Evolutionary conservation across 1,140 invertebrate genomes (phyloP), one percentile per base, ranked within the genome.

Genomic region (Camponotus vicinus): DNA sequence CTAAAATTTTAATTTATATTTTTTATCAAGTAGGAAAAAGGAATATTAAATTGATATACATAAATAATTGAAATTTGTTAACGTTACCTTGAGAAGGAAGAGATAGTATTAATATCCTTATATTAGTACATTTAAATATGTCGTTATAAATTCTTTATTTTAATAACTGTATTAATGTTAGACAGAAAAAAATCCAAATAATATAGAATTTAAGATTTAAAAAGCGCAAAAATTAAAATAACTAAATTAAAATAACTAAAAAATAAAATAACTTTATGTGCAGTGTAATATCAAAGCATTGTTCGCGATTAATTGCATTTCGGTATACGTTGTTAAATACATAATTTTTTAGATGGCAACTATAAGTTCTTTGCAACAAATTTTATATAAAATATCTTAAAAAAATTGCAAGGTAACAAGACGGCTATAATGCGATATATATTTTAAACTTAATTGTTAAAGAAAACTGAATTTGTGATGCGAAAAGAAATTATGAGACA

Each of bases 401-500:
- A 15, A 66, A 7, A 59, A 37, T 37, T 59, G 11, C 4, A 9
- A 27, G 15, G 1, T 45, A 63, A 78, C 27, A 7, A 66, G 6
- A 37, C 6, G 13, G 9, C 18, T 79, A 18, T 66, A 64, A 27
- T n/a, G 40, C 21, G 42, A 11, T 42, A 57, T 55, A 27, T 27
- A 27, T 27, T 80, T 80, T 15, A 70, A 55, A n/a, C 37, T 66
- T 49, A 78, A 11, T 52, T 6, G 13, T 79, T 15, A 57, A 42
- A 79, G 13, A 55, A 73, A 27, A 27, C 27, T 45, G 18, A 40
- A 40, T 40, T 7, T 1, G 37, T 7, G 37, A 82, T 61, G 59
- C 42, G 13, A 61, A 83, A 83, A 13, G 3, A 2, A 42, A 45
- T 71, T 59, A 59, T 45, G 27, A 83, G 78, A 83, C 15, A 52